Conservation (phyloP, 2,797 vertebrate species). For the Cossypha niveicapilla region DNA sequence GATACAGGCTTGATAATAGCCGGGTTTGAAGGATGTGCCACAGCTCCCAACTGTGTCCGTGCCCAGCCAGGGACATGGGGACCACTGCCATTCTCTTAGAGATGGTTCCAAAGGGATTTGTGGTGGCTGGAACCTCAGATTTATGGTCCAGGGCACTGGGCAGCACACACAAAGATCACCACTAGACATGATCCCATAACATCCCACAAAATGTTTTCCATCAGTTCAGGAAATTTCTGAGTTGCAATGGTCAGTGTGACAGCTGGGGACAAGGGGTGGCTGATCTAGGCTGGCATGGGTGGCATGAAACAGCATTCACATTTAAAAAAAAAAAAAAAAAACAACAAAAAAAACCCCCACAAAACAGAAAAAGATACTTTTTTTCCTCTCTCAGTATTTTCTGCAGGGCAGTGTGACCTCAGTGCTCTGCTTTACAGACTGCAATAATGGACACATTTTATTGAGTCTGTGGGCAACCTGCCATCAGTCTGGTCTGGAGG, state of each 20-base stretch:
- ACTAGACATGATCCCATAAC: background rate
- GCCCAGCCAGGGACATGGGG: fast-evolving
- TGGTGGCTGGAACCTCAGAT: background rate
- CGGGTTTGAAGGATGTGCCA: background rate
- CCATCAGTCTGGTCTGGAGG: conserved; percentile 8
- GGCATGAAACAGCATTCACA: background rate
- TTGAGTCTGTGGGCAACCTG: conserved; percentile 2
- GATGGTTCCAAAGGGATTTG: background rate
- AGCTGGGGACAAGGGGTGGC: background rate
- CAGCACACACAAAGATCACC: background rate
- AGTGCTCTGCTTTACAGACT: background rate
- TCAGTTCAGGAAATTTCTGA: background rate
- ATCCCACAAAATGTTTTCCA: background rate
- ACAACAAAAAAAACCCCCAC: background rate
- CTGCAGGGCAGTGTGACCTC: background rate
- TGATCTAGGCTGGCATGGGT: background rate
- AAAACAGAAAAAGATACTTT: background rate
- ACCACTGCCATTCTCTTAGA: background rate
- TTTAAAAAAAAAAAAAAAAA: background rate
- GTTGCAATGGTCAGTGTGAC: background rate
- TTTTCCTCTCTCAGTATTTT: background rate
- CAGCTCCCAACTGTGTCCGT: fast-evolving
- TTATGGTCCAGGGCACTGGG: background rate
- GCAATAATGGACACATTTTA: conserved; percentile 42
- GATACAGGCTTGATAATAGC: background rate